Percentiles rank a stretch among this genome's conserved stretches.
Evolutionary conservation across 2,797 vertebrate species (phyloP).

Genomic region (Takifugu rubripes): DNA sequence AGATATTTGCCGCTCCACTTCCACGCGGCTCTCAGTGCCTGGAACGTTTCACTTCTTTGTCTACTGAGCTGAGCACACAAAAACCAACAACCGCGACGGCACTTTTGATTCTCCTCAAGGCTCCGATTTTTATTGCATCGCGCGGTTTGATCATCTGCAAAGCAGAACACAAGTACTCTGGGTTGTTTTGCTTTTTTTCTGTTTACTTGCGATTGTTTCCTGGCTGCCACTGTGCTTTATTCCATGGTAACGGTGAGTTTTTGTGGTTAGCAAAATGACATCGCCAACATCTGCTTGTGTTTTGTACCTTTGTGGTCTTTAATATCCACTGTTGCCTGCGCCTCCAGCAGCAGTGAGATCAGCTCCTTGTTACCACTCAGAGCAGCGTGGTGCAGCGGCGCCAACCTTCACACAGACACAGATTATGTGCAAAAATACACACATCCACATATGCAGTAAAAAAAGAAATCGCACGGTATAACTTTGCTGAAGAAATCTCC

Average conservation of each 20-base stretch:
- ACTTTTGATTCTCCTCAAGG: slow-evolving; percentile 18
- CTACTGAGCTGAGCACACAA: slow-evolving; percentile 36
- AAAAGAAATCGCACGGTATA: slow-evolving; percentile 41
- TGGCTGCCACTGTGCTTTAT: slow-evolving; percentile 9
- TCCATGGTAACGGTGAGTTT: slow-evolving; percentile 1
- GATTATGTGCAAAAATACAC: slow-evolving; percentile 51
- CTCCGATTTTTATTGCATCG: slow-evolving; percentile 31
- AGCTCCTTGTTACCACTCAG: slow-evolving; percentile 94
- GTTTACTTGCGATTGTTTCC: slow-evolving; percentile 9
- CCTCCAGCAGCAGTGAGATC: slow-evolving; percentile 91
- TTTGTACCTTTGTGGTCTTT: slow-evolving; percentile 92
- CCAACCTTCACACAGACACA: slow-evolving; percentile 82
- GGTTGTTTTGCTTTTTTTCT: slow-evolving; percentile 18
- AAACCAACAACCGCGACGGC: slow-evolving; percentile 41
- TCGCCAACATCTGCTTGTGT: background rate
- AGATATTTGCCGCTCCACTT: slow-evolving; percentile 42
- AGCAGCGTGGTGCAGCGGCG: slow-evolving; percentile 92
- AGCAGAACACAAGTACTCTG: background rate
- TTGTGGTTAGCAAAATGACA: too few relatives aligned
- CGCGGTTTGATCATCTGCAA: slow-evolving; percentile 18
- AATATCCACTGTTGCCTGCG: slow-evolving; percentile 94
- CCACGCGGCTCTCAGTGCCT: slow-evolving; percentile 41
- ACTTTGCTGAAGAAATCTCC: slow-evolving; percentile 65
- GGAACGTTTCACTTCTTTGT: slow-evolving; percentile 26
- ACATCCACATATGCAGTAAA: slow-evolving; percentile 39